Evolutionary conservation across 2,113 vertebrate species (phyloP), one percentile per base, ranked within the genome.

Genomic region (Gavialis gangeticus): DNA sequence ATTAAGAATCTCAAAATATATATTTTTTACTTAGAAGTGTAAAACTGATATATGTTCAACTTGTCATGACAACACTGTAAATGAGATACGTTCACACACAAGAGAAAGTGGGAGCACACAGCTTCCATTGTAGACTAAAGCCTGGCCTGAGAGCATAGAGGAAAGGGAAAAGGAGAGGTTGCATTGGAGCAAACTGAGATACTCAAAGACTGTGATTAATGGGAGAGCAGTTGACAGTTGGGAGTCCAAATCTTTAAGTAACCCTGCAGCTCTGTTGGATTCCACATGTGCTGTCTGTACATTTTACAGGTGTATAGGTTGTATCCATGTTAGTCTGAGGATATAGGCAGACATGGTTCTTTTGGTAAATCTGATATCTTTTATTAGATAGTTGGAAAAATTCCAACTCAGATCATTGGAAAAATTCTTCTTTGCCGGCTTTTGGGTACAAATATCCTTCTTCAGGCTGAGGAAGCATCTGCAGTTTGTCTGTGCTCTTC

Each of bases 181-280:
- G 11, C 67, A 71, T 21, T 37, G 19, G 37, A 71, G 18, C 21
- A 12, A 37, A 10, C 21, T 71, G 67, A 37, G 67, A 37, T 71
- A 12, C 34, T 13, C 21, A 37, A 37, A 71, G 67, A 6, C 3
- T 46, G 46, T 46, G 46, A 46, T 46, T 46, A 46, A 46, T 46
- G 46, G 6, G 46, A 8, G 46, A 46, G 46, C 46, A 46, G 46
- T 46, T 46, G 46, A 46, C 46, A 46, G 46, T 8, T 46, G 30
- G 34, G 67, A 71, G 24, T 21, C 30, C 67, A 71, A 37, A 71
- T 71, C 67, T 71, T 71, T 34, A 37, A 1, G 19, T 71, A 21
- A 37, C 0, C 37, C 27, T 75, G 10, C 46, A 71, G 27, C 56
- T 1, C 6, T 24, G 1, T 14, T 18, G 21, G 2, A 37, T 90